Conservation (phyloP, 1,140 invertebrate genomes). For the Drosophila tsacasi region DNA sequence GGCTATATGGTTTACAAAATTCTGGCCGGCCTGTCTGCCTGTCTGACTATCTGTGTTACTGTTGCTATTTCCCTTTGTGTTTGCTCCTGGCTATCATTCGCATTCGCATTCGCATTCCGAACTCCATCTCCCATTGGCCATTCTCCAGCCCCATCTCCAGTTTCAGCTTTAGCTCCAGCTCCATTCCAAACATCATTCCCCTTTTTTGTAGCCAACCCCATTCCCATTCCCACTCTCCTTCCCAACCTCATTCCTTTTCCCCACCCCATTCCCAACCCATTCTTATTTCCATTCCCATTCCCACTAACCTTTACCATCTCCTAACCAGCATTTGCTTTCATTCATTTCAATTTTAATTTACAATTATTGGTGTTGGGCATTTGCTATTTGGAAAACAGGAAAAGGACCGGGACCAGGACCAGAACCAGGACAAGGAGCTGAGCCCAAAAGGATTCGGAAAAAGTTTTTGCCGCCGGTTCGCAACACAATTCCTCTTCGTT, state of each 20-base stretch:
- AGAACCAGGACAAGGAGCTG: conserved; percentile 27
- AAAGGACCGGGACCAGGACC: conserved; percentile 7
- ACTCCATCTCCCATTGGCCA: not conserved
- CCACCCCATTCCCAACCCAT: not conserved
- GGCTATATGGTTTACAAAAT: conserved; percentile 30
- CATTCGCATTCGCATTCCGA: conserved; percentile 21
- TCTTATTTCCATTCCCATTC: not conserved
- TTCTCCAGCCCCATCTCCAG: not conserved
- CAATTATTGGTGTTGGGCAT: conserved; percentile 61
- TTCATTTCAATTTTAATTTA: conserved; percentile 82
- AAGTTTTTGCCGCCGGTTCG: conserved; percentile 24
- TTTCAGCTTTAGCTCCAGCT: not conserved
- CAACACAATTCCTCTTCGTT: conserved; percentile 38
- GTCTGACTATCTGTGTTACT: conserved; percentile 2
- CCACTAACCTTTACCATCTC: not conserved
- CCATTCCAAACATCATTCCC: not conserved
- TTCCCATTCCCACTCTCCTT: not conserved
- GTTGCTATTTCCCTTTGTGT: conserved; percentile 30
- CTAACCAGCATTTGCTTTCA: conserved; percentile 39
- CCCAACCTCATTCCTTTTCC: not conserved
- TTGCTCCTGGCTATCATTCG: conserved; percentile 17
- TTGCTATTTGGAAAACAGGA: conserved; percentile 13
- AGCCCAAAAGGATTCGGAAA: conserved; percentile 51
- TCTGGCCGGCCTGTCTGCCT: not conserved
- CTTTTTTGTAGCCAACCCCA: too few relatives aligned